These are phyloP conservation scores for Alethe castanea DNA, from an alignment of 2,113 vertebrate genomes.

Conservation along the genomic window DNA sequence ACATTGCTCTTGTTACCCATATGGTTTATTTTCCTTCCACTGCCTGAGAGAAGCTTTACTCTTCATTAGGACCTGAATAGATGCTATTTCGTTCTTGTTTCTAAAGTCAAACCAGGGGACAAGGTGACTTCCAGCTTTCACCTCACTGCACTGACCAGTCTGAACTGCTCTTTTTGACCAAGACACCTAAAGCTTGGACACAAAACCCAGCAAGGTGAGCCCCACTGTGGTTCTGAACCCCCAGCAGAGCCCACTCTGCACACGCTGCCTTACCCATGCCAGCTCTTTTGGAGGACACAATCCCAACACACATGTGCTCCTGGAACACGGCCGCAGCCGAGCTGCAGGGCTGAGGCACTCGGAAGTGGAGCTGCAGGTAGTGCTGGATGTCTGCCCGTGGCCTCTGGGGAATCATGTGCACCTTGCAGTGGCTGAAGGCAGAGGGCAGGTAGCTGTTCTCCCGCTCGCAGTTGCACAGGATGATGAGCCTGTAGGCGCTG, in stretches of 20 bases:
- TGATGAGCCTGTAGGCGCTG: constrained; percentile 78
- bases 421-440: constrained; percentile 86
- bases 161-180: not conserved
- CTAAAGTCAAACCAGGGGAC: not conserved
- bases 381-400: constrained; percentile 63
- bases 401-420: constrained; percentile 82
- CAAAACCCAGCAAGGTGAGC: not conserved
- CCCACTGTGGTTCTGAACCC: not conserved
- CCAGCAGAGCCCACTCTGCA: not conserved
- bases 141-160: not conserved
- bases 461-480: constrained; percentile 84
- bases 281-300: constrained; percentile 86
- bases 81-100: not conserved
- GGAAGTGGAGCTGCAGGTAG: constrained; percentile 83
- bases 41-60: not conserved
- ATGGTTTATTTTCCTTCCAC: not conserved
- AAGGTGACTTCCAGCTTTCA: not conserved
- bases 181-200: not conserved
- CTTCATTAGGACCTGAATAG: not conserved
- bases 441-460: constrained; percentile 90
- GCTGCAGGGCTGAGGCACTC: constrained; percentile 22
- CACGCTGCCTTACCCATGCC: constrained; percentile 82
- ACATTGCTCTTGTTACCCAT: not conserved
- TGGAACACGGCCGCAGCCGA: constrained; percentile 83
- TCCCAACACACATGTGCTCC: constrained; percentile 79